phyloP scores from a whole-genome alignment of 2,797 vertebrate species.

The Rallus crepitans region DNA sequence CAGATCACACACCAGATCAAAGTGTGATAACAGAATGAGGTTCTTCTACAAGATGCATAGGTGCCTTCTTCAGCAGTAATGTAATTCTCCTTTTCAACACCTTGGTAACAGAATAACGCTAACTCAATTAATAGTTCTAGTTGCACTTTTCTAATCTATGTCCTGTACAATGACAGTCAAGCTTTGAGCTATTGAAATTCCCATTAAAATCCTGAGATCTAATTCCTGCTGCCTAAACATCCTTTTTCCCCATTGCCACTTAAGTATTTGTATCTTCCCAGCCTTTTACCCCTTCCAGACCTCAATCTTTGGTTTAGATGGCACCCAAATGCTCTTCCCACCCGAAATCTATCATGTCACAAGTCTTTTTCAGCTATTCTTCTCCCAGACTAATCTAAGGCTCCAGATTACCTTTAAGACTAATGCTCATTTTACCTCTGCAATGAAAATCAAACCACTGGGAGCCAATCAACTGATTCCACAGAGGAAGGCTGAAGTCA shows the following conservation, averaged over 20 bases:
- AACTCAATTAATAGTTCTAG: background rate
- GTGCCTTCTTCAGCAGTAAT: background rate
- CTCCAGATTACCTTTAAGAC: background rate
- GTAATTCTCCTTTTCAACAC: background rate
- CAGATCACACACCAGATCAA: background rate
- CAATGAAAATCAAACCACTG: background rate
- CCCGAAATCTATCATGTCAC: background rate
- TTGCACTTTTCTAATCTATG: background rate
- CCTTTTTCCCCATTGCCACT: background rate
- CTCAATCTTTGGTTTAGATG: background rate
- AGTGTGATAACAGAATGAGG: background rate
- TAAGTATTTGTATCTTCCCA: background rate
- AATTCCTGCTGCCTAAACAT: background rate
- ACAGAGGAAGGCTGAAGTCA: background rate
- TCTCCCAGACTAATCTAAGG: background rate
- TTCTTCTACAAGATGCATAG: background rate
- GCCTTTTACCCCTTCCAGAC: background rate
- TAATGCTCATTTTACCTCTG: background rate
- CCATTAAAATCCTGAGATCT: background rate
- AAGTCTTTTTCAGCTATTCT: background rate
- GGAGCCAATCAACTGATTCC: background rate
- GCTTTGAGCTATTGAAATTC: background rate
- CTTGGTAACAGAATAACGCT: background rate
- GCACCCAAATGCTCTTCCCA: background rate
- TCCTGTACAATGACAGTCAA: background rate